Percentiles rank a stretch among this genome's conserved stretches.
These are phyloP conservation scores for Leistus spinibarbis DNA, from an alignment of 2,888 invertebrate genomes.

Conservation along the genomic window DNA sequence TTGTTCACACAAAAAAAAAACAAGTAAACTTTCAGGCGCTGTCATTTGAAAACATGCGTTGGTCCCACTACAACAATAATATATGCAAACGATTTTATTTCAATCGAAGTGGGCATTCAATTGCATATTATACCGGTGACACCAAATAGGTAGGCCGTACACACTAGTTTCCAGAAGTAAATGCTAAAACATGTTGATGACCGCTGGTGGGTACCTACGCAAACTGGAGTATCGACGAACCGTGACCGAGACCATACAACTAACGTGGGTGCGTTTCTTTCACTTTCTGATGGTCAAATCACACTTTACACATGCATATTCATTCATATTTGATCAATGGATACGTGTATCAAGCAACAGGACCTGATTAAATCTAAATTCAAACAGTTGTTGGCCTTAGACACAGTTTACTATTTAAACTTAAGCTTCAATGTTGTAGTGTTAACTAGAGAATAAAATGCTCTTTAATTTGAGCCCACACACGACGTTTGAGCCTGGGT, in stretches of 20 bases:
- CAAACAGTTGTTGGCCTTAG: neutral
- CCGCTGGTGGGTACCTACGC: constrained; percentile 18
- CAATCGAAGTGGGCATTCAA: constrained; percentile 25
- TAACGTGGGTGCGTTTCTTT: constrained; percentile 10
- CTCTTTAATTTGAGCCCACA: too few relatives aligned
- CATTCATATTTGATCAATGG: neutral
- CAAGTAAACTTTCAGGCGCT: too few relatives aligned
- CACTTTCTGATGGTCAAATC: neutral
- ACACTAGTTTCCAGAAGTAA: neutral
- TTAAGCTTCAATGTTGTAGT: too few relatives aligned
- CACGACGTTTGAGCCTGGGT: too few relatives aligned
- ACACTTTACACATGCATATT: neutral
- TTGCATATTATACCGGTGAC: neutral
- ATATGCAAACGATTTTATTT: constrained; percentile 32
- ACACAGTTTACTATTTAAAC: neutral
- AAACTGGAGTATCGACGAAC: constrained; percentile 4
- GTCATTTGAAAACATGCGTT: constrained; percentile 24
- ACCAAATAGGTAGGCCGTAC: neutral
- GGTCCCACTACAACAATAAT: constrained; percentile 31
- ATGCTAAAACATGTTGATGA: neutral
- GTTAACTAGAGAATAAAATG: neutral
- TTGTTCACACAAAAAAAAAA: neutral
- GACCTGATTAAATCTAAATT: neutral
- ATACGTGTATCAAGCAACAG: neutral
- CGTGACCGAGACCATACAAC: constrained; percentile 21